Evolutionary conservation across 2,797 vertebrate genomes (phyloP).

Genomic region (Mus minutoides): DNA sequence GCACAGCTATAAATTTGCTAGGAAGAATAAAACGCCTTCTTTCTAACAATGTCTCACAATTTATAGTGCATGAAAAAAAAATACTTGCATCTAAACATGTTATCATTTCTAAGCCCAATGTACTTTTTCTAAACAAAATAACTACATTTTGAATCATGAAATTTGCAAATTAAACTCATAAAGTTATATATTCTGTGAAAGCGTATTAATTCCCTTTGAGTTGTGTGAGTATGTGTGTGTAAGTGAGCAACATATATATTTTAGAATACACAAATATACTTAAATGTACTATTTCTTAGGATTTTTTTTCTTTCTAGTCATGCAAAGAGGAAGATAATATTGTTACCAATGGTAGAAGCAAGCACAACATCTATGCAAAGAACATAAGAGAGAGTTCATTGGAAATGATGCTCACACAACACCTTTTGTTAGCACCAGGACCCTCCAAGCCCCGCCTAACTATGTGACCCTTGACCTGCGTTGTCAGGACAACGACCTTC

Average conservation of each 20-base stretch:
- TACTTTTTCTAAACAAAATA: neutral
- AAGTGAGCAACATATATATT: neutral
- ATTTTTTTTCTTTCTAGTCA: constrained; percentile 11
- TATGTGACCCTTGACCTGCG: no score
- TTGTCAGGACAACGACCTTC: no score
- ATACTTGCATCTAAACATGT: neutral
- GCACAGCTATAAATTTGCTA: neutral
- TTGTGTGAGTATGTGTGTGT: neutral
- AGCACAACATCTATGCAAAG: neutral
- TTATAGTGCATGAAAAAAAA: neutral
- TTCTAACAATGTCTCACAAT: neutral
- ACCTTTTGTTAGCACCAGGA: no score
- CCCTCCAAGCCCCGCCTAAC: no score
- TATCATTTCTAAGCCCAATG: neutral
- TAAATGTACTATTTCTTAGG: neutral
- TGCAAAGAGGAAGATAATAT: neutral
- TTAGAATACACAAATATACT: neutral
- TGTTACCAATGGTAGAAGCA: neutral
- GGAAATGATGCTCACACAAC: neutral
- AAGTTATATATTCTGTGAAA: neutral
- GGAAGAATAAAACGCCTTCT: neutral
- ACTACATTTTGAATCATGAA: constrained; percentile 36
- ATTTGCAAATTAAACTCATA: neutral
- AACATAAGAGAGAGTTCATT: neutral
- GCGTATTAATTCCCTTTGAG: neutral